Percentiles rank a stretch among this genome's conserved stretches.
phyloP scores from a whole-genome alignment of 2,113 vertebrate species.

The Chaenocephalus aceratus region DNA sequence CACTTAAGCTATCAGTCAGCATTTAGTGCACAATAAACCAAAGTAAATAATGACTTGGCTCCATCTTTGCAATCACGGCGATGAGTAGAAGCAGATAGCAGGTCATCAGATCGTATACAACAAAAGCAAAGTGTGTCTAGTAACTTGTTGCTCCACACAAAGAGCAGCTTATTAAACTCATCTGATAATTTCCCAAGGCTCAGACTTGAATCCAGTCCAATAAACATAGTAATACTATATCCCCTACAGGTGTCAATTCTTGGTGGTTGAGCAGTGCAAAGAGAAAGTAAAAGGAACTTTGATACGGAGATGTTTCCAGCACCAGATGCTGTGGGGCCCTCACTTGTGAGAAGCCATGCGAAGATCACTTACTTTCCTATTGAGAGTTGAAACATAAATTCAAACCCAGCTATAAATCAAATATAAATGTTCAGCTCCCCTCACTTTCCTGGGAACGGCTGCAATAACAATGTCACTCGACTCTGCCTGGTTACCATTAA shows the following conservation, averaged over 20 bases:
- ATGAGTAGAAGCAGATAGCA: conserved; percentile 8
- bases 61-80: conserved; percentile 18
- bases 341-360: conserved; percentile 64
- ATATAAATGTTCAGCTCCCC: conserved; percentile 78
- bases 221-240: conserved; percentile 77
- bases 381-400: conserved; percentile 79
- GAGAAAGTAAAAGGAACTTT: conserved; percentile 59
- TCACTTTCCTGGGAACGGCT: conserved; percentile 76
- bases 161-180: conserved; percentile 62
- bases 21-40: conserved; percentile 61
- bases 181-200: conserved; percentile 69
- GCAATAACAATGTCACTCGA: conserved; percentile 83
- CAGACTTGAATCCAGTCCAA: conserved; percentile 72
- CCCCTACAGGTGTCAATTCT: conserved; percentile 81
- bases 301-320: conserved; percentile 76
- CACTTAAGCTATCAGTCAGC: conserved; percentile 52
- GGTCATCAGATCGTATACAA: conserved; percentile 38
- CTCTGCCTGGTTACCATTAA: conserved; percentile 80
- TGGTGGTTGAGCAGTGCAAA: conserved; percentile 62
- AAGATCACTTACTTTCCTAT: conserved; percentile 79
- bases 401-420: conserved; percentile 83
- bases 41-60: conserved; percentile 58
- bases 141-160: conserved; percentile 60
- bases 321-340: conserved; percentile 78
- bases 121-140: conserved; percentile 21